Base-by-base conservation (phyloP, 2,797 vertebrate species). In the Gymnoscopelus microlampas region DNA sequence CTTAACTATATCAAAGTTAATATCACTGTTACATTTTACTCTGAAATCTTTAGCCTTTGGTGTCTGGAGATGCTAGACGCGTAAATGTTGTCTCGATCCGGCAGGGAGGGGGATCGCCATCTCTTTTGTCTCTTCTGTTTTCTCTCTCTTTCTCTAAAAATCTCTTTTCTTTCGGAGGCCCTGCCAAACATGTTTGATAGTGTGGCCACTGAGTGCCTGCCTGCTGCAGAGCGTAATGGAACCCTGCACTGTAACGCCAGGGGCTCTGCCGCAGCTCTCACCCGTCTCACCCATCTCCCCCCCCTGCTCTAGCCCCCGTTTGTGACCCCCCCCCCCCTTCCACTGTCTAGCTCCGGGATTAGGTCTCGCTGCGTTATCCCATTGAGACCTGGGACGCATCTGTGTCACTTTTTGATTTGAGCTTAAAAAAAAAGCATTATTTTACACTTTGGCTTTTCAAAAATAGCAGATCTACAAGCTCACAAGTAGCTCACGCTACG, bases 141-240 rank as follows among this genome's bases (percentile, higher is more conserved):
- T 79, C 58, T 80, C 74, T 84, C 60, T 75, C 63, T 65, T 79
- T 65, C 62, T 69, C 19, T 19, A 19, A 19, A 19, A 19, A 26
- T 57, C 12, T 67, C 51, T 67, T 70, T 47, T 59, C 63, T 67
- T 59, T 65, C 53, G 84, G 87, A 85, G 85, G 88, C 90, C 86
- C 92, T 85, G 88, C 89, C 91, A 87, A 89, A 85, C 85, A 29
- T 88, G 89, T 93, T 90, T 91, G 89, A 92, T 81, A 85, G 86
- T 87, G 88, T 94, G 94, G 93, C 91, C 93, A 89, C 88, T 81
- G 93, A 93, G 94, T 94, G 94, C 94, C 94, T 94, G 90, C 87
- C 92, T 94, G 92, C 92, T 91, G 92, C 88, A 74, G 92, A 86
- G 85, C 70, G 82, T 78, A 47, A 35, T 4, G 69, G 79, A 67